Conservation (phyloP, 2,113 vertebrate genomes). For the Phyllopteryx taeniolatus region DNA sequence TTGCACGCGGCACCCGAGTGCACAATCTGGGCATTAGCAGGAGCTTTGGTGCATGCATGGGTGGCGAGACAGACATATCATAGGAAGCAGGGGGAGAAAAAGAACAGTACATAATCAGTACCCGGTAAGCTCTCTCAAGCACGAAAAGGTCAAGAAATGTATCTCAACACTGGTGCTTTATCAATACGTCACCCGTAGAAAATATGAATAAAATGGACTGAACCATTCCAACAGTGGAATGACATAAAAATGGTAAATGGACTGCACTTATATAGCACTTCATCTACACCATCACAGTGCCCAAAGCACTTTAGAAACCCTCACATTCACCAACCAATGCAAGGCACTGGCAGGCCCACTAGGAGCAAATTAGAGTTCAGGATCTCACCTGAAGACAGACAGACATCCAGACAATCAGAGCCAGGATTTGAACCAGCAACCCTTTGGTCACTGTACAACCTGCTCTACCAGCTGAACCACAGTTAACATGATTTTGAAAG, state of each 20-base stretch:
- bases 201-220: background rate
- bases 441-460: too few relatives aligned
- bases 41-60: constrained; percentile 73
- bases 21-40: constrained; percentile 93
- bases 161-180: background rate
- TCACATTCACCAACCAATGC: too few relatives aligned
- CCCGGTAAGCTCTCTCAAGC: constrained; percentile 14
- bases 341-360: too few relatives aligned
- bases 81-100: constrained; percentile 33
- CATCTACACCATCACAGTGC: too few relatives aligned
- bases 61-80: constrained; percentile 17
- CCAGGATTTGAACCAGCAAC: too few relatives aligned
- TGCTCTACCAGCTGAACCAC: too few relatives aligned
- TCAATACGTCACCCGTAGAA: background rate
- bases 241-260: too few relatives aligned
- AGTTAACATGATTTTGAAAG: background rate
- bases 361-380: too few relatives aligned
- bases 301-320: too few relatives aligned
- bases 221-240: background rate
- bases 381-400: too few relatives aligned
- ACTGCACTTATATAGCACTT: too few relatives aligned
- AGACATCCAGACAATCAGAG: too few relatives aligned
- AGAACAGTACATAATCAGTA: constrained; percentile 42
- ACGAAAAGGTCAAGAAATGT: constrained; percentile 32
- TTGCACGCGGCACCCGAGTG: constrained; percentile 94